Percentiles rank a stretch among this genome's conserved stretches.
Conservation (phyloP, 2,113 vertebrate genomes). For the Caretta caretta region DNA sequence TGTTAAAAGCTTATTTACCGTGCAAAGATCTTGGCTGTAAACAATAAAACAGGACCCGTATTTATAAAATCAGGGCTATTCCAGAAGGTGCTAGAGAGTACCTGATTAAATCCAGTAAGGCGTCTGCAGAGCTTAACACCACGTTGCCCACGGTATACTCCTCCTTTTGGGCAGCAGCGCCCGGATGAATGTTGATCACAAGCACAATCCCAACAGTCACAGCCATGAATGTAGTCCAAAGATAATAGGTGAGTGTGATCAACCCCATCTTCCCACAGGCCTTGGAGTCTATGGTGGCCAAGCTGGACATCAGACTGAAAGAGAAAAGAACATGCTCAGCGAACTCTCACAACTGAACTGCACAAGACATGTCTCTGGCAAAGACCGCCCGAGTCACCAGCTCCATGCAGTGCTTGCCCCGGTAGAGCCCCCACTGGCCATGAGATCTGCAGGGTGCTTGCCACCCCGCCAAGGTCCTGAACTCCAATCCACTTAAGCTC, state of each 20-base stretch:
- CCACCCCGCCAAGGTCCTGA: background rate
- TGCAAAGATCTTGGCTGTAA: background rate
- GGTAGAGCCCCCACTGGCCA: background rate
- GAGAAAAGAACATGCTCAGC: background rate
- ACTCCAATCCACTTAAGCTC: background rate
- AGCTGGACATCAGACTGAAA: constrained; percentile 88
- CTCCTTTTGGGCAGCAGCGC: constrained; percentile 86
- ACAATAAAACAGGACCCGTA: fast-evolving
- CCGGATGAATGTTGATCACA: constrained; percentile 87
- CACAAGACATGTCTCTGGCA: background rate
- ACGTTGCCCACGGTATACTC: constrained; percentile 77
- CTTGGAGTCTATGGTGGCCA: constrained; percentile 91
- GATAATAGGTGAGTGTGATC: constrained; percentile 91
- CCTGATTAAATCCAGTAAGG: constrained; percentile 91
- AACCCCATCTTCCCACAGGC: constrained; percentile 89
- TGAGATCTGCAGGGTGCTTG: background rate
- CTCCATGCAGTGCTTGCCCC: background rate
- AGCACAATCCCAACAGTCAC: constrained; percentile 88
- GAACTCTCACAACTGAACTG: background rate
- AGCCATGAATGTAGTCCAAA: constrained; percentile 93
- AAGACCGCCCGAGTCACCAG: background rate
- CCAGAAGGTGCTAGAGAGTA: background rate
- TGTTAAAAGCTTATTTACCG: fast-evolving
- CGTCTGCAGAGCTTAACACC: constrained; percentile 90
- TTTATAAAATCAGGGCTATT: background rate